Evolutionary conservation across 2,113 vertebrate species (phyloP), one percentile per base, ranked within the genome.

Genomic region (Heliornis fulica): DNA sequence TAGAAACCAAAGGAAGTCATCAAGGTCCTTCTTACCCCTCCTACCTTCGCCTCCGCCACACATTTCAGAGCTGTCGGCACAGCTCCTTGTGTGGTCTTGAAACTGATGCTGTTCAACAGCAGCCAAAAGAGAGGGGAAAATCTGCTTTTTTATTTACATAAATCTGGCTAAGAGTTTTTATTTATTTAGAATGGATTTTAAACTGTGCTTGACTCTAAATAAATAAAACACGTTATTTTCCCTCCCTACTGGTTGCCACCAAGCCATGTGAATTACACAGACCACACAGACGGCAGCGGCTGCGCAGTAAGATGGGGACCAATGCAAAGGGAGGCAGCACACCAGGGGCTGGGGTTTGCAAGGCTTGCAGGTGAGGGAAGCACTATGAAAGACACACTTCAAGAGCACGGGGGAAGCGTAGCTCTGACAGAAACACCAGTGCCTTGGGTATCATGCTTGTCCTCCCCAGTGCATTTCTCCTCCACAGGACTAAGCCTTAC

Each of bases 131-230:
- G 80, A 96, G 83, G 36, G 92, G 83, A 20, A 97, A 97, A 97
- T 75, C 94, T 89, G 95, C 90, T 88, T 97, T 96, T 97, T 97
- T 97, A 96, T 97, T 97, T 97, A 97, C 96, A 96, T 95, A 98
- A 96, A 97, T 96, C 95, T 96, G 96, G 92, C 97, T 97, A 98
- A 96, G 97, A 94, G 94, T 98, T 97, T 96, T 89, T 98, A 98
- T 98, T 98, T 98, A 98, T 98, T 98, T 98, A 97, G 98, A 98
- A 97, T 97, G 94, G 97, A 97, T 95, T 96, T 98, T 98, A 98
- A 97, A 97, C 97, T 97, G 97, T 78, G 96, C 96, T 97, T 93
- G 96, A 98, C 96, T 98, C 97, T 97, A 98, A 98, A 98, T 98
- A 98, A 70, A 97, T 95, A 94, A 96, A 97, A 97, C 97, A 97